Evolutionary conservation across 2,113 vertebrate genomes (phyloP).

Genomic region (Procavia capensis): DNA sequence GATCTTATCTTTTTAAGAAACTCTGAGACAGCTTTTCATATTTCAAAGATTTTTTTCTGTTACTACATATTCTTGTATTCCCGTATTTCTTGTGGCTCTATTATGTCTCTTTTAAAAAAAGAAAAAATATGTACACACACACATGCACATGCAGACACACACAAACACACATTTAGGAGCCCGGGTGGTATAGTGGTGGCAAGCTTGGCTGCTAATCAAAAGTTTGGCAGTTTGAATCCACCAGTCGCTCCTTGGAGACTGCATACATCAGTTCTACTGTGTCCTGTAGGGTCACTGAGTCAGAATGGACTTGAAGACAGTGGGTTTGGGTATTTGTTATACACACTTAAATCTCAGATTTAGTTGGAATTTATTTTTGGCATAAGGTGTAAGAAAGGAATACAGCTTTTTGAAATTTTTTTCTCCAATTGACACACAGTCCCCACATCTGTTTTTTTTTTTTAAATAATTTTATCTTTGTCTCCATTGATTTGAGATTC

Average conservation of each 20-base stretch:
- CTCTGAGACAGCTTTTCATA: not conserved
- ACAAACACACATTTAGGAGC: no score
- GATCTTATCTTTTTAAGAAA: not conserved
- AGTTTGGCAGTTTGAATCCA: no score
- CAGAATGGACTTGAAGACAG: no score
- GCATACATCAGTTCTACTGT: no score
- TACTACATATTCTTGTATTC: not conserved
- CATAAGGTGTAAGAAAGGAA: not conserved
- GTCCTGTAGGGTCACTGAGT: no score
- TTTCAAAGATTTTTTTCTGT: not conserved
- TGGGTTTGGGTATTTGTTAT: no score
- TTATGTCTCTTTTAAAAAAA: not conserved
- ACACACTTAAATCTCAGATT: not conserved
- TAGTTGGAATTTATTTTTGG: conserved; percentile 9
- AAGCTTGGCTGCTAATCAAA: no score
- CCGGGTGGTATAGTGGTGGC: no score
- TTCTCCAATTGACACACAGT: not conserved
- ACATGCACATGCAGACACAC: no score
- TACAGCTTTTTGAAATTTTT: not conserved
- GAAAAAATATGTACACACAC: no score
- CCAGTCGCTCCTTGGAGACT: no score
- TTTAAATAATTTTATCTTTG: not conserved
- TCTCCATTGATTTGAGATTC: not conserved
- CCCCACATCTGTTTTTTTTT: not conserved
- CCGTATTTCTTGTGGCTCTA: conserved; percentile 19